Percentiles rank a stretch among this genome's conserved stretches.
Evolutionary conservation across 2,113 vertebrate genomes (phyloP).

Genomic region (Lasiurus borealis): DNA sequence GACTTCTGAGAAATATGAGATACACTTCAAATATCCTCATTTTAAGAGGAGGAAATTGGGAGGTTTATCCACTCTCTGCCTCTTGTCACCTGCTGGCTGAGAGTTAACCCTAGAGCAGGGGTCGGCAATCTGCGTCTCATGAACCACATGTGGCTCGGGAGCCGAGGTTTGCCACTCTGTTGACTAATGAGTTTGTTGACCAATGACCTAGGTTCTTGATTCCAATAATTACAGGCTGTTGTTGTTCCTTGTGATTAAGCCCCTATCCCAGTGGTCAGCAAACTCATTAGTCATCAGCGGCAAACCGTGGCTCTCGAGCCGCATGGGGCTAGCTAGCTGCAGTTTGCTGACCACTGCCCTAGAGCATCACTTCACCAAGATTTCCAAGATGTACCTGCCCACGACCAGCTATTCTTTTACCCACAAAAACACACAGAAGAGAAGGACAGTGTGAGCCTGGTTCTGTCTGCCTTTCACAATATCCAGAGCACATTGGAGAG

Average conservation of each 20-base stretch:
- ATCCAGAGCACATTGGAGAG: background rate
- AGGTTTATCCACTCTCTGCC: background rate
- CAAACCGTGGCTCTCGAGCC: too few species aligned
- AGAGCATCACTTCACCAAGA: background rate
- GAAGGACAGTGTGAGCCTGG: background rate
- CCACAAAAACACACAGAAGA: background rate
- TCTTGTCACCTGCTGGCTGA: background rate
- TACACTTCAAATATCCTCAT: background rate
- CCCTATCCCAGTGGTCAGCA: too few species aligned
- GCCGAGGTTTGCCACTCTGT: too few species aligned
- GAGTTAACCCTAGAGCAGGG: background rate
- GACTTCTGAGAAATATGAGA: background rate
- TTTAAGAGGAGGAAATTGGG: background rate
- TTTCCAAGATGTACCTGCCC: background rate
- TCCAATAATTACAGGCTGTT: too few species aligned
- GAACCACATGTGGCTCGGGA: too few species aligned
- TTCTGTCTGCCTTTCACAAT: background rate
- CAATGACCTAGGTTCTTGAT: too few species aligned
- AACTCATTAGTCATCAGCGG: too few species aligned
- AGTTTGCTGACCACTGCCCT: too few species aligned
- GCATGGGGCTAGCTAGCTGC: too few species aligned
- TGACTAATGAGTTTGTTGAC: too few species aligned
- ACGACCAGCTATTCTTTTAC: background rate
- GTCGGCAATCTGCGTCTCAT: too few species aligned
- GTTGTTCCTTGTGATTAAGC: too few species aligned